phyloP scores from a whole-genome alignment of 2,888 invertebrate species.

The Drosophila kuntzei region DNA sequence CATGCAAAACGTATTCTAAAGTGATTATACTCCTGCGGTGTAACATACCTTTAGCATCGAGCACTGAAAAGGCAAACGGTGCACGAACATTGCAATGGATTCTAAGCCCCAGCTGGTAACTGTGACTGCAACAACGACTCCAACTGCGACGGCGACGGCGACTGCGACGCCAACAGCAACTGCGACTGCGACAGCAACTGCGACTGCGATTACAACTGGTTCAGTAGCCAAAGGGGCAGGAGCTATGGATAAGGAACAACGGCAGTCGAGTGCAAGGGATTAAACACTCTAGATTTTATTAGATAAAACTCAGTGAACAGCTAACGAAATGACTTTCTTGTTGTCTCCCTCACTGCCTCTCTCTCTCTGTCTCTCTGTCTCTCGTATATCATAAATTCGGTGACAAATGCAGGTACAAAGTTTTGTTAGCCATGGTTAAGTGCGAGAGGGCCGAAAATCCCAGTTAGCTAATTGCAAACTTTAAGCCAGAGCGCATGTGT shows the following conservation, averaged over 20 bases:
- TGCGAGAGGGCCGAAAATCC: constrained; percentile 29
- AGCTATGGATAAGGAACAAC: constrained; percentile 43
- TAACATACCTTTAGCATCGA: constrained; percentile 2
- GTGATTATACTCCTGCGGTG: background rate
- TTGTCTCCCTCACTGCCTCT: constrained; percentile 11
- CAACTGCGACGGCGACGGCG: constrained; percentile 18
- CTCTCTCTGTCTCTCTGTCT: background rate
- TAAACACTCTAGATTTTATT: constrained; percentile 80
- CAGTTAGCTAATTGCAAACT: constrained; percentile 48
- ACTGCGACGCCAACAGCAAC: constrained; percentile 3
- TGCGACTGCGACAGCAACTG: constrained; percentile 15
- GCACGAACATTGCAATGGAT: constrained; percentile 42
- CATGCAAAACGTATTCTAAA: background rate
- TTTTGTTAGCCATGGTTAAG: constrained; percentile 56
- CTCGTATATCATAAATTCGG: constrained; percentile 68
- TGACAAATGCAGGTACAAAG: constrained; percentile 80
- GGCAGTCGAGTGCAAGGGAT: constrained; percentile 74
- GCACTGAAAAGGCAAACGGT: constrained; percentile 28
- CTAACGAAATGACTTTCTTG: constrained; percentile 46
- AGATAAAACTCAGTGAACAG: constrained; percentile 77
- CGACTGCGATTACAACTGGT: constrained; percentile 19
- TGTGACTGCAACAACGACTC: constrained; percentile 25
- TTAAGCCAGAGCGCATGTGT: constrained; percentile 40
- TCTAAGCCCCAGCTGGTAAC: constrained; percentile 43
- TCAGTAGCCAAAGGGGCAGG: constrained; percentile 28